Percentiles rank a stretch among this genome's conserved stretches.
These are phyloP conservation scores for Malthinus flaveolus DNA, from an alignment of 2,888 invertebrate species.

Conservation along the genomic window DNA sequence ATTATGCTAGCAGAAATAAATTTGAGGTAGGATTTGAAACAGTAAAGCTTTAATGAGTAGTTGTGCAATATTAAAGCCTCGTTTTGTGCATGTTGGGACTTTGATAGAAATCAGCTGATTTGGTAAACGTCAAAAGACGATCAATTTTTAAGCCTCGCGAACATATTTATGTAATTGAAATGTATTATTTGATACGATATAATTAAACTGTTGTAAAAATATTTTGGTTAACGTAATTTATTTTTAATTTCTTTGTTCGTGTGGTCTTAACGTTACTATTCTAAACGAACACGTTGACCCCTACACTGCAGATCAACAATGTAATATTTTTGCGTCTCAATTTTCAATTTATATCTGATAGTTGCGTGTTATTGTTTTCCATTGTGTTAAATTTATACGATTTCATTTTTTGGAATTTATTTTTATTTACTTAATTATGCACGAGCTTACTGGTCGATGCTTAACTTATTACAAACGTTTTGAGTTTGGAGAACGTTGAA, in stretches of 20 bases:
- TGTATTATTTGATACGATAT: not conserved
- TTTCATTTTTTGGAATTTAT: too few species aligned
- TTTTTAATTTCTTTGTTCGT: slow-evolving; percentile 38
- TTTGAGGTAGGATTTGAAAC: slow-evolving; percentile 60
- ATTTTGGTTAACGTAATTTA: slow-evolving; percentile 10
- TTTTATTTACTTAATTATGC: too few species aligned
- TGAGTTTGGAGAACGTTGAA: not conserved
- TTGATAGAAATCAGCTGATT: slow-evolving; percentile 66
- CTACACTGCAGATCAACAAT: slow-evolving; percentile 28
- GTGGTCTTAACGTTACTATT: slow-evolving; percentile 37
- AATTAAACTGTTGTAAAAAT: not conserved
- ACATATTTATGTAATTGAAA: not conserved
- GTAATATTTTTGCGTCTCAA: slow-evolving; percentile 43
- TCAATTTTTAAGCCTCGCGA: slow-evolving; percentile 15
- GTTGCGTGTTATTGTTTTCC: not conserved
- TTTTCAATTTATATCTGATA: slow-evolving; percentile 28
- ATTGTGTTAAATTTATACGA: too few species aligned
- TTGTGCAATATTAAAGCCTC: slow-evolving; percentile 19
- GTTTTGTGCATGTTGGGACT: slow-evolving; percentile 39
- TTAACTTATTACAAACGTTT: too few species aligned
- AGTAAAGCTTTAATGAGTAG: slow-evolving; percentile 5
- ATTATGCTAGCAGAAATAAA: slow-evolving; percentile 67
- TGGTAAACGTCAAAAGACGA: slow-evolving; percentile 49
- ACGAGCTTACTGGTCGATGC: too few species aligned
- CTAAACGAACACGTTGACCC: slow-evolving; percentile 47